Percentiles rank a stretch among this genome's conserved stretches.
phyloP scores from a whole-genome alignment of 2,797 vertebrate species.

The Amphiprion clarkii region DNA sequence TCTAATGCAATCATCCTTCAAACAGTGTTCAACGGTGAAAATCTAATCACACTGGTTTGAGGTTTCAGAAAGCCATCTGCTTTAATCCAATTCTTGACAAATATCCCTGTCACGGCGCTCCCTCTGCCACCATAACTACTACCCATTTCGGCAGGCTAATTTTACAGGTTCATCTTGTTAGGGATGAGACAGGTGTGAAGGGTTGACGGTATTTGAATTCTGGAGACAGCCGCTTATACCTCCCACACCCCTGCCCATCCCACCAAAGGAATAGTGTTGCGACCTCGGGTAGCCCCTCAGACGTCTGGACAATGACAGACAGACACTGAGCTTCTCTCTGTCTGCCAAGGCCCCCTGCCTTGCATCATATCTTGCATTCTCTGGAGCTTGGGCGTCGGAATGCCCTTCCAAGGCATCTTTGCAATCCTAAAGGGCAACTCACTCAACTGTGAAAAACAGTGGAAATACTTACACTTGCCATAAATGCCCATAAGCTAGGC shows the following conservation, averaged over 20 bases:
- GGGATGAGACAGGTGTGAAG: slow-evolving; percentile 57
- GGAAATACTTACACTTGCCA: slow-evolving; percentile 81
- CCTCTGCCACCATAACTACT: slow-evolving; percentile 63
- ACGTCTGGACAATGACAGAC: slow-evolving; percentile 56
- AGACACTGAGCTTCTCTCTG: slow-evolving; percentile 65
- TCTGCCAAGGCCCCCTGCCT: slow-evolving; percentile 52
- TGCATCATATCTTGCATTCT: slow-evolving; percentile 61
- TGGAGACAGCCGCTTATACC: slow-evolving; percentile 51
- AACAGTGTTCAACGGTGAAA: slow-evolving; percentile 74
- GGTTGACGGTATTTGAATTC: slow-evolving; percentile 62
- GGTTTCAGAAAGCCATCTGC: slow-evolving; percentile 77
- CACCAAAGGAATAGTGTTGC: slow-evolving; percentile 52
- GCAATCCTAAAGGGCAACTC: slow-evolving; percentile 81
- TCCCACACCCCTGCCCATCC: slow-evolving; percentile 67
- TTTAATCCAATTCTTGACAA: slow-evolving; percentile 80
- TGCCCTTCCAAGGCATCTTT: slow-evolving; percentile 60
- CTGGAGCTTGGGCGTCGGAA: slow-evolving; percentile 62
- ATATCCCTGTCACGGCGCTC: slow-evolving; percentile 70
- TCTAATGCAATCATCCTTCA: slow-evolving; percentile 79
- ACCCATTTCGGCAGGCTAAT: slow-evolving; percentile 67
- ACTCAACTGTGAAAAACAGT: slow-evolving; percentile 80
- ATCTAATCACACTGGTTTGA: slow-evolving; percentile 77
- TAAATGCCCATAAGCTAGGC: slow-evolving; percentile 80
- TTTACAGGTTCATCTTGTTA: slow-evolving; percentile 76
- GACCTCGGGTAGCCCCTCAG: slow-evolving; percentile 37